A percentile compares a stretch with the other conserved stretches of the same genome.
Conservation (phyloP, 2,113 vertebrate genomes). For the Triplophysa tibetana region DNA sequence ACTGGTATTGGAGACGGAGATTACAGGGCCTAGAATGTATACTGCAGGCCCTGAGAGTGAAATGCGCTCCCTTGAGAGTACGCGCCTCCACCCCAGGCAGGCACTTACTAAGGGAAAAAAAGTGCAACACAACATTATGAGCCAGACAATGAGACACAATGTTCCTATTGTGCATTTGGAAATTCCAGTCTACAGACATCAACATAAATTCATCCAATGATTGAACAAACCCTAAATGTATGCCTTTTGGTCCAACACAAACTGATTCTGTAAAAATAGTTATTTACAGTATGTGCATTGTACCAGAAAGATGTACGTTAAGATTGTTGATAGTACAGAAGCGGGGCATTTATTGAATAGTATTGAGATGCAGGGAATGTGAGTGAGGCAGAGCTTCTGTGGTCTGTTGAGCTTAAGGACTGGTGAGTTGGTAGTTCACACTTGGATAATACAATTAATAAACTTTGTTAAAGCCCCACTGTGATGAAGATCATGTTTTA, state of each 20-base stretch:
- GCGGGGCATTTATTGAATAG: conserved; percentile 1
- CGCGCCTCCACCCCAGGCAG: conserved; percentile 1
- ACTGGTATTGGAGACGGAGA: background rate
- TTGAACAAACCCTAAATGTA: conserved; percentile 7
- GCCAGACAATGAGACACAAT: conserved; percentile 22
- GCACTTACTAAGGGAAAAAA: conserved; percentile 14
- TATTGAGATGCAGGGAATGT: background rate
- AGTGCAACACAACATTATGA: background rate
- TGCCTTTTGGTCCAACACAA: conserved; percentile 22
- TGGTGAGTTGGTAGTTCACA: background rate
- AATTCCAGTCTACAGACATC: background rate
- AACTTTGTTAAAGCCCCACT: too few relatives aligned
- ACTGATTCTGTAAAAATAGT: conserved; percentile 11
- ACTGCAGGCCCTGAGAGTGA: background rate
- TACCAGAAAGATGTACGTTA: background rate
- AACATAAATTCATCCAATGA: conserved; percentile 20
- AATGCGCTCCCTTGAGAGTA: conserved; percentile 3
- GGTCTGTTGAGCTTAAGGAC: background rate
- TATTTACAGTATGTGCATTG: conserved; percentile 13
- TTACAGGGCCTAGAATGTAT: background rate
- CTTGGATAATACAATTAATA: too few relatives aligned
- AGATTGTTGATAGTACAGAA: background rate
- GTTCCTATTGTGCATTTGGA: conserved; percentile 26
- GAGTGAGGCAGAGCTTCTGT: background rate
- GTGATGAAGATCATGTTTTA: too few relatives aligned